A percentile compares a stretch with the other conserved stretches of the same genome.
Conservation (phyloP, 2,113 vertebrate genomes). For the Crocuta crocuta region DNA sequence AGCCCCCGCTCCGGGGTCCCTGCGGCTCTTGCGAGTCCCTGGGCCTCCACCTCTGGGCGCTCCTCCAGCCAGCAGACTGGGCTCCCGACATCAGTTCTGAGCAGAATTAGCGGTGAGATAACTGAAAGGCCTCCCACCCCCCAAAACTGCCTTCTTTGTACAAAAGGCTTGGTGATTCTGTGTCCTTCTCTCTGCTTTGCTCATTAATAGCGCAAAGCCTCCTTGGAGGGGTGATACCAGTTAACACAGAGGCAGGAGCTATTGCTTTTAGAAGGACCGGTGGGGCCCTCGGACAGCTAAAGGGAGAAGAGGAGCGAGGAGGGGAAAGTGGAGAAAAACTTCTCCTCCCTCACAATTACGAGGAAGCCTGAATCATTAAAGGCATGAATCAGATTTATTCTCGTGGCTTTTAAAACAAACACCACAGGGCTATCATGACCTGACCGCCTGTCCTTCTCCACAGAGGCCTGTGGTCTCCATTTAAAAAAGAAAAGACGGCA, state of each 20-base stretch:
- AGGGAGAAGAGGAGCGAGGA: background rate
- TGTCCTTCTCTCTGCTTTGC: background rate
- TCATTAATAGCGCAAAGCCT: background rate
- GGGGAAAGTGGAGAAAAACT: background rate
- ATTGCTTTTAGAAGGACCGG: background rate
- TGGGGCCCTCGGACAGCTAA: background rate
- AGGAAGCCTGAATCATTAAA: slow-evolving; percentile 61
- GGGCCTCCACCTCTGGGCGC: background rate
- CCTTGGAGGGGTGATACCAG: background rate
- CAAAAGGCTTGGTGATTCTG: background rate
- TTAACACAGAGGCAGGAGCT: background rate
- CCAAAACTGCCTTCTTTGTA: background rate
- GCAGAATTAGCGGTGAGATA: background rate
- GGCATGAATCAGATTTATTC: slow-evolving; percentile 58
- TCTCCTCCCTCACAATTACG: slow-evolving; percentile 47
- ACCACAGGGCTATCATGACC: slow-evolving; percentile 57
- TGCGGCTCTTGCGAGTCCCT: background rate
- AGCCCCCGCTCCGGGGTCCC: background rate
- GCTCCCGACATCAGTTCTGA: background rate
- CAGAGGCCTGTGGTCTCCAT: background rate
- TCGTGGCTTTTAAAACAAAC: slow-evolving; percentile 59
- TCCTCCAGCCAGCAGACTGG: background rate
- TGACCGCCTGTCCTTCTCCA: slow-evolving; percentile 43
- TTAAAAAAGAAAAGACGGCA: slow-evolving; percentile 30
- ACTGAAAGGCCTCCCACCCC: background rate